phyloP scores from a whole-genome alignment of 1,140 invertebrate species.

The Platyura marginata region DNA sequence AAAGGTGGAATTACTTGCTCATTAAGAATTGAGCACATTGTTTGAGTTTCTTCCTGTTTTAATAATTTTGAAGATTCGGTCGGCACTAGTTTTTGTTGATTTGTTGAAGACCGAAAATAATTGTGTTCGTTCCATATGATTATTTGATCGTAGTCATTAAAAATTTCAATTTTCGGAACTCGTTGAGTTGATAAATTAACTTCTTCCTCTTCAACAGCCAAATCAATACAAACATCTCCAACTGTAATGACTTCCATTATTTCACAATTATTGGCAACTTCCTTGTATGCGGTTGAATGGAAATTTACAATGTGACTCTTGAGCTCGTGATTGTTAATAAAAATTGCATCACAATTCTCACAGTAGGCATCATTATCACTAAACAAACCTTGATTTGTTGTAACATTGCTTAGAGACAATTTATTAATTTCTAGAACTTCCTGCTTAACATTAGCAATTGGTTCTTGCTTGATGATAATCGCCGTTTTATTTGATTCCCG shows the following conservation, averaged over 20 bases:
- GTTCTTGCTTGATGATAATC: neutral
- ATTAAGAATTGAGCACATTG: no score
- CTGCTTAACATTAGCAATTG: neutral
- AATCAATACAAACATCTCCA: no score
- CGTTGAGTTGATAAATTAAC: no score
- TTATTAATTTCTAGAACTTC: neutral
- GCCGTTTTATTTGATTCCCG: neutral
- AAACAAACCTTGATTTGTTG: neutral
- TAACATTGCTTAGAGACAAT: neutral
- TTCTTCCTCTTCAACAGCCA: no score
- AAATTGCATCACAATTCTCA: neutral
- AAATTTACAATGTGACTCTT: neutral
- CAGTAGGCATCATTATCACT: neutral
- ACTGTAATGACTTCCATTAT: neutral
- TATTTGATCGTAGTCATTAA: no score
- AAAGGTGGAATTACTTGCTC: no score
- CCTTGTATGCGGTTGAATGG: neutral
- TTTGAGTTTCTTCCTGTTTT: no score
- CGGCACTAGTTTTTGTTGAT: no score
- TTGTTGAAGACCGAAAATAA: no score
- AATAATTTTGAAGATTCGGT: no score
- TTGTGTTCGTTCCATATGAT: no score
- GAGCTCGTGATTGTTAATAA: neutral
- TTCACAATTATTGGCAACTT: neutral
- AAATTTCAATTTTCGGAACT: no score